These are phyloP conservation scores for Lacanobia wlatinum DNA, from an alignment of 2,888 invertebrate genomes.

Conservation along the genomic window DNA sequence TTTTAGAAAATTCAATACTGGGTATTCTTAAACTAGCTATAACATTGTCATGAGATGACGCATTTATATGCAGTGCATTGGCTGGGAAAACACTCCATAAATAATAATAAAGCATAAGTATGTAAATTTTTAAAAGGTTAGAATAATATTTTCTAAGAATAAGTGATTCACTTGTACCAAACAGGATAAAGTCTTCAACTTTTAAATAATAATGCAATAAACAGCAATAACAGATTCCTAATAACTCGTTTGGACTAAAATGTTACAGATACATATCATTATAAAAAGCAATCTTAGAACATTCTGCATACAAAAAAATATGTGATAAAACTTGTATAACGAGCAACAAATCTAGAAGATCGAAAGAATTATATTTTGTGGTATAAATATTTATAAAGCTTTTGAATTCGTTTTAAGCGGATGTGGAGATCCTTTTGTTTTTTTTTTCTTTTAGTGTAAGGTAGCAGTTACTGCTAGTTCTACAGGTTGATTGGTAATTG, in stretches of 20 bases:
- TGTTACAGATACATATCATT: conserved; percentile 62
- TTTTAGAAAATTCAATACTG: background rate
- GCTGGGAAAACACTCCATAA: conserved; percentile 17
- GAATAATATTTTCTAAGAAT: conserved; percentile 34
- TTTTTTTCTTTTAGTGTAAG: background rate
- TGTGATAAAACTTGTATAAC: conserved; percentile 24
- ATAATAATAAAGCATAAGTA: conserved; percentile 13
- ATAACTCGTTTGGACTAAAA: conserved; percentile 37
- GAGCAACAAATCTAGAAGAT: conserved; percentile 12
- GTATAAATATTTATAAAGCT: conserved; percentile 33
- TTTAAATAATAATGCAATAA: conserved; percentile 44
- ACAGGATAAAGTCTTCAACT: conserved; percentile 58
- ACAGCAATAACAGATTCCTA: conserved; percentile 40
- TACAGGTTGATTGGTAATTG: background rate
- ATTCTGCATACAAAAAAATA: conserved; percentile 26
- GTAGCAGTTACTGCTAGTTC: background rate
- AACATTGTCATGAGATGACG: background rate
- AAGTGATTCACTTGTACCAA: conserved; percentile 45
- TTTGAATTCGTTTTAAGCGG: background rate
- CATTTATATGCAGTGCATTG: background rate
- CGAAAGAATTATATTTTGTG: conserved; percentile 7
- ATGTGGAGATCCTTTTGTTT: background rate
- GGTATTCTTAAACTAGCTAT: background rate
- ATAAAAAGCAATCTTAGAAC: conserved; percentile 28
- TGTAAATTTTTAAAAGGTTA: conserved; percentile 23